Percentiles rank a stretch among this genome's conserved stretches.
Evolutionary conservation across 2,888 invertebrate species (phyloP).

Genomic region (Physocephala rufipes): DNA sequence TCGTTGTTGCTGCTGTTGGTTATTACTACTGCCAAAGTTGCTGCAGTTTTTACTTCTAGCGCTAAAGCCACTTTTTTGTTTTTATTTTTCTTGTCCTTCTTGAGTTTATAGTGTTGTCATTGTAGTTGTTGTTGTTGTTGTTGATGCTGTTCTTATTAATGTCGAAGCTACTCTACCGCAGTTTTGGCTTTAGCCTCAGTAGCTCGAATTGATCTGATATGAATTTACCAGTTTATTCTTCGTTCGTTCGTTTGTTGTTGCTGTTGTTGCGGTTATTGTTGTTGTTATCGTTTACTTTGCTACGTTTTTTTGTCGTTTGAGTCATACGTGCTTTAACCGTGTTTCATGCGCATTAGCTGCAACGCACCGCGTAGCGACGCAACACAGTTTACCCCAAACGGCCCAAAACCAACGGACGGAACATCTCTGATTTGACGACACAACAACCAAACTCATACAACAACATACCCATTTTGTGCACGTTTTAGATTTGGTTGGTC

Average conservation of each 20-base stretch:
- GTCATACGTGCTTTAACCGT: no score
- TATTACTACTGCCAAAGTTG: constrained; percentile 37
- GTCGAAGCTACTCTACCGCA: neutral
- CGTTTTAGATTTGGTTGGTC: constrained; percentile 13
- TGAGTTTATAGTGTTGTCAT: constrained; percentile 5
- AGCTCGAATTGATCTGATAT: no score
- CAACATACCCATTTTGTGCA: constrained; percentile 13
- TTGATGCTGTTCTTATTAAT: constrained; percentile 8
- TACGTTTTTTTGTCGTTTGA: no score
- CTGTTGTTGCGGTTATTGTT: no score
- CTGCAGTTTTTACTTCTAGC: neutral
- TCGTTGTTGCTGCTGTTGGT: constrained; percentile 49
- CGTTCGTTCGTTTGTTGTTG: constrained; percentile 1
- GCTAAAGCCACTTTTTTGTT: constrained; percentile 16
- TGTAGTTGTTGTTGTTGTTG: constrained; percentile 12
- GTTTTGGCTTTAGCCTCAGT: no score
- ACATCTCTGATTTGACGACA: no score
- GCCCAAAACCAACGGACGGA: no score
- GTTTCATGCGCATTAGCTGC: neutral
- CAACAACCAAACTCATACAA: neutral
- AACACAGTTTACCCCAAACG: no score
- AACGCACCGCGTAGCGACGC: neutral
- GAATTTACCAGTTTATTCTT: neutral
- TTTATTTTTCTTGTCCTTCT: constrained; percentile 16
- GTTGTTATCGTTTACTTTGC: no score